A percentile compares a stretch with the other conserved stretches of the same genome.
phyloP scores from a whole-genome alignment of 2,797 vertebrate genomes.

The Salmo trutta region DNA sequence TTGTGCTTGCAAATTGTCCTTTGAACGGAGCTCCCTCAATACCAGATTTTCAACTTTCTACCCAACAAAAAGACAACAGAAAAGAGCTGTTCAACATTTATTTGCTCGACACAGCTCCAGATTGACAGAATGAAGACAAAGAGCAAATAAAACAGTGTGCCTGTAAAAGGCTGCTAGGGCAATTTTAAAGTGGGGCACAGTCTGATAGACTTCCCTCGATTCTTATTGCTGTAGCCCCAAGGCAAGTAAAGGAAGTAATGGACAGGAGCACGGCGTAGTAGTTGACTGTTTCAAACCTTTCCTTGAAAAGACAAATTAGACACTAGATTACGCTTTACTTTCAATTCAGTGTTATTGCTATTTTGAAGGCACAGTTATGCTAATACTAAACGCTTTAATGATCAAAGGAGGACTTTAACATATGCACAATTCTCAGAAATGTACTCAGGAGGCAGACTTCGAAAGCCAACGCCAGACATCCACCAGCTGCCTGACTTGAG shows the following conservation, averaged over 20 bases:
- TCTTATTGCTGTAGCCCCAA: conserved; percentile 14
- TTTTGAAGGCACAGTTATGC: background rate
- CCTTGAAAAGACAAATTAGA: background rate
- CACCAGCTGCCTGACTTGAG: background rate
- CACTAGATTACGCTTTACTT: background rate
- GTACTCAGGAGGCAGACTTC: background rate
- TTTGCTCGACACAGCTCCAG: conserved; percentile 38
- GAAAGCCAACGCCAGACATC: background rate
- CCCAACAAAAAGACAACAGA: conserved; percentile 4
- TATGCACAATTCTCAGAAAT: background rate
- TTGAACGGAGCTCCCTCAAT: background rate
- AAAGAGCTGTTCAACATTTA: conserved; percentile 26
- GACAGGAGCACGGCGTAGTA: background rate
- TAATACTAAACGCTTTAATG: background rate
- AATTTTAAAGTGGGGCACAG: conserved; percentile 38
- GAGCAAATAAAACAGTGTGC: conserved; percentile 34
- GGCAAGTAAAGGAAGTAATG: background rate
- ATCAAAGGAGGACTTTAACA: background rate
- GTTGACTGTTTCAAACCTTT: background rate
- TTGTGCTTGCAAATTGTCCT: background rate
- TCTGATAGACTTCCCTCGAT: conserved; percentile 27
- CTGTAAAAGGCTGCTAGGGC: conserved; percentile 13
- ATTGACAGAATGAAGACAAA: conserved; percentile 46
- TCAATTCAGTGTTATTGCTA: background rate
- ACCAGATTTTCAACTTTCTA: background rate